Conservation (phyloP, 2,888 invertebrate genomes). For the Drosophila lutescens region DNA sequence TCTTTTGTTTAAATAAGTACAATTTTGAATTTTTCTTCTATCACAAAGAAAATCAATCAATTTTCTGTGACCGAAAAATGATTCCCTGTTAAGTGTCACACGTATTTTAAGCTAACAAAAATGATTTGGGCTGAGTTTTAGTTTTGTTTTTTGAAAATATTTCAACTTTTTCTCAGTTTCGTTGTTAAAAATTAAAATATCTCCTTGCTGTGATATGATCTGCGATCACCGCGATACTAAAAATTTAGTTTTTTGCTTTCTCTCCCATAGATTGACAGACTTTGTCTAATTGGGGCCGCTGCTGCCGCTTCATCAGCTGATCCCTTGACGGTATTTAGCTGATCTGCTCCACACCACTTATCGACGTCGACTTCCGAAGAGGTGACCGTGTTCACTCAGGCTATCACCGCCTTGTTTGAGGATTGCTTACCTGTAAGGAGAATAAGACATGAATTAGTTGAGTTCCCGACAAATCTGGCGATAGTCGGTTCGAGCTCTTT, state of each 20-base stretch:
- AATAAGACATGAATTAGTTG: slow-evolving; percentile 3
- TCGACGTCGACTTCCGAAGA: slow-evolving; percentile 53
- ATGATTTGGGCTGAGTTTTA: slow-evolving; percentile 36
- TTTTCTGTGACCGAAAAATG: slow-evolving; percentile 48
- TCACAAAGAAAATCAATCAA: slow-evolving; percentile 57
- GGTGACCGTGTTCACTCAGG: slow-evolving; percentile 58
- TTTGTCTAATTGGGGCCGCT: slow-evolving; percentile 6
- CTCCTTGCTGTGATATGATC: slow-evolving; percentile 66
- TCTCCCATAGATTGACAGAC: slow-evolving; percentile 19
- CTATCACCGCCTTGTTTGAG: slow-evolving; percentile 62
- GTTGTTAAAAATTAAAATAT: slow-evolving; percentile 37
- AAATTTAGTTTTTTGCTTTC: slow-evolving; percentile 10
- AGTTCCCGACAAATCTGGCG: slow-evolving; percentile 24
- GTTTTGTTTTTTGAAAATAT: slow-evolving; percentile 19
- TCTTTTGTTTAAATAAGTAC: slow-evolving; percentile 58
- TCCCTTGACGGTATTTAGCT: slow-evolving; percentile 23
- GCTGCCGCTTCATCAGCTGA: slow-evolving; percentile 31
- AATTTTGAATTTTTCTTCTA: slow-evolving; percentile 57
- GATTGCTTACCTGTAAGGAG: slow-evolving; percentile 57
- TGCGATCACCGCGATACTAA: slow-evolving; percentile 49
- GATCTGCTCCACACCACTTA: slow-evolving; percentile 38
- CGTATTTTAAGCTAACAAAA: slow-evolving; percentile 27
- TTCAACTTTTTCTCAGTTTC: slow-evolving; percentile 28
- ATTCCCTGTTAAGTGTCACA: slow-evolving; percentile 68
- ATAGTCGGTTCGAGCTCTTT: slow-evolving; percentile 13